These are phyloP conservation scores for Pseudococcus longispinus DNA, from an alignment of 2,888 invertebrate genomes.

Conservation along the genomic window DNA sequence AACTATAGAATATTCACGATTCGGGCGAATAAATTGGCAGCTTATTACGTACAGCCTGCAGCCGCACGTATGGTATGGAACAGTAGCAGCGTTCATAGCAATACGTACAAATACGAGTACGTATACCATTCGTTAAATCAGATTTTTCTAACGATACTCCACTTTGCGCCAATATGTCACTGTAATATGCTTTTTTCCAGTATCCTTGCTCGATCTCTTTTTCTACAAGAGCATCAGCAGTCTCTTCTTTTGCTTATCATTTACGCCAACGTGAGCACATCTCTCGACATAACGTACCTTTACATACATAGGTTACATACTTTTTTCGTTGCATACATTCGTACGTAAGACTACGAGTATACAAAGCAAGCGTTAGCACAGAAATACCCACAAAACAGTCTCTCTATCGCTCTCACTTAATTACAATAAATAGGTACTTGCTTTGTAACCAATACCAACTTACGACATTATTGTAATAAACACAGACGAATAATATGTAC, in stretches of 20 bases:
- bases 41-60: conserved; percentile 30
- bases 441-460: too few species aligned
- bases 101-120: background rate
- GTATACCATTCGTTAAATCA: background rate
- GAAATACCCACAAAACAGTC: too few species aligned
- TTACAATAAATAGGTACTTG: too few species aligned
- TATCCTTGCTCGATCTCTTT: background rate
- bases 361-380: too few species aligned
- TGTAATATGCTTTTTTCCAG: conserved; percentile 1
- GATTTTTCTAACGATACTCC: background rate
- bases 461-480: too few species aligned
- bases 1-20: background rate
- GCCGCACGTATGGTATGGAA: background rate
- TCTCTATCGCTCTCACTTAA: too few species aligned
- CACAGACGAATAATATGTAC: too few species aligned
- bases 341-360: background rate
- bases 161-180: conserved; percentile 6
- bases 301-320: too few species aligned
- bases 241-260: background rate
- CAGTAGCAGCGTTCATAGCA: background rate
- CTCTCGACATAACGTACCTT: background rate
- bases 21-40: conserved; percentile 23
- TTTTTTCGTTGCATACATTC: too few species aligned
- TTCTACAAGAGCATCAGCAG: background rate
- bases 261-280: background rate